phyloP scores from a whole-genome alignment of 1,140 invertebrate genomes.

The Drosophila fuyamai region DNA sequence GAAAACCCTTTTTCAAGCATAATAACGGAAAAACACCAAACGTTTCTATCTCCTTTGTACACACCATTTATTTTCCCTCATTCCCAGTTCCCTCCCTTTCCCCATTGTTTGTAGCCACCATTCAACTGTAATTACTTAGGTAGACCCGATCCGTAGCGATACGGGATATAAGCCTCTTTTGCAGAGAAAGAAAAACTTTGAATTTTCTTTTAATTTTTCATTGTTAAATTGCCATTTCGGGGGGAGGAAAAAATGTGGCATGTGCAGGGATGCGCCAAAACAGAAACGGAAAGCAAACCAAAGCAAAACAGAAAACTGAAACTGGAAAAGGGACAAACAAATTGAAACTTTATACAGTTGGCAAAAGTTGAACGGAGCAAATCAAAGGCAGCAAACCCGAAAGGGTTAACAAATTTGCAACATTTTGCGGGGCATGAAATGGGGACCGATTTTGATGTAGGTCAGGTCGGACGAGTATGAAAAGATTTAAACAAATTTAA shows the following conservation, averaged over 20 bases:
- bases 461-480: constrained; percentile 24
- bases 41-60: constrained; percentile 54
- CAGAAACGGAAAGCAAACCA: constrained; percentile 11
- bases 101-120: constrained; percentile 67
- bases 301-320: constrained; percentile 17
- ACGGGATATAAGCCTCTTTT: constrained; percentile 71
- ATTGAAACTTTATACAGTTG: constrained; percentile 59
- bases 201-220: constrained; percentile 82
- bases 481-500: constrained; percentile 43
- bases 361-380: constrained; percentile 36
- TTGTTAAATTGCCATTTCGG: constrained; percentile 79
- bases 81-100: neutral
- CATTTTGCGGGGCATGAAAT: constrained; percentile 35
- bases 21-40: constrained; percentile 54
- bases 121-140: constrained; percentile 81
- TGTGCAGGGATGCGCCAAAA: constrained; percentile 44
- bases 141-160: constrained; percentile 54
- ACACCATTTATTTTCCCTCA: constrained; percentile 43
- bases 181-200: constrained; percentile 64
- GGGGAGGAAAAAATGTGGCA: neutral
- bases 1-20: constrained; percentile 51
- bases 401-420: constrained; percentile 48
- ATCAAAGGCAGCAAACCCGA: constrained; percentile 32
- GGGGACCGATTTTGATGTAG: constrained; percentile 48
- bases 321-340: constrained; percentile 41